Base-by-base conservation (phyloP, 2,888 invertebrate species). In the Acronicta leporina region DNA sequence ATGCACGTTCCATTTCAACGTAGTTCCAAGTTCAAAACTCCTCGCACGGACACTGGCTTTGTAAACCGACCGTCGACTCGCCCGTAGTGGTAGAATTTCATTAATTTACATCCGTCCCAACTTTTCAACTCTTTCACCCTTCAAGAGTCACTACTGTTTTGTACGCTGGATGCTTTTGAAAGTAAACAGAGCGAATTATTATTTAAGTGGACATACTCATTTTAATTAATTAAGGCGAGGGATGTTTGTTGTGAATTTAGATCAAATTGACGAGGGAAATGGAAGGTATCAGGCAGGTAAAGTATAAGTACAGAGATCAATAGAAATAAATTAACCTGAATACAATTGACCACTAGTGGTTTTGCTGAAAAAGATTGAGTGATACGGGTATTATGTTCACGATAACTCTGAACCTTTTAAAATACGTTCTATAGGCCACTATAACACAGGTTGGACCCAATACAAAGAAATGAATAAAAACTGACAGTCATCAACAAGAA, bases 91-190 rank as follows among this genome's bases (percentile, higher is more conserved):
- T 75, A 63, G 85, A 89, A 88, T 90, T 91, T 89, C 89, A 92
- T 91, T 92, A 92, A 91, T 89, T 92, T 90, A 86, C 89, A 90
- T 89, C 85, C 83, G 82, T 64, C 68, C 80, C 86, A 88, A 87
- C 89, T 88, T 85, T 75, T 49, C 50, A 67, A 77, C 72, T 77
- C 68, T 76, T 76, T 72, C 63, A 59, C 73, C 73, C 73, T 65
- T 73, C 73, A 82, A 75, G 79, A 84, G 83, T 81, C 82, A 82
- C 83, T 82, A 61, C 80, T 85, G 84, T 84, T 85, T 82, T 68
- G 81, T 74, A 82, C 79, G 63, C 73, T 70, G 63, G 70, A 60
- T 75, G 64, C 47, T 70, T 68, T 68, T 68, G 58, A 66, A 68
- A 75, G 46, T 53, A 72, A 72, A 63, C 56, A 56, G 49, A 25